Evolutionary conservation across 2,888 invertebrate genomes (phyloP).

Genomic region (Sinopyrophorus schimmeli): DNA sequence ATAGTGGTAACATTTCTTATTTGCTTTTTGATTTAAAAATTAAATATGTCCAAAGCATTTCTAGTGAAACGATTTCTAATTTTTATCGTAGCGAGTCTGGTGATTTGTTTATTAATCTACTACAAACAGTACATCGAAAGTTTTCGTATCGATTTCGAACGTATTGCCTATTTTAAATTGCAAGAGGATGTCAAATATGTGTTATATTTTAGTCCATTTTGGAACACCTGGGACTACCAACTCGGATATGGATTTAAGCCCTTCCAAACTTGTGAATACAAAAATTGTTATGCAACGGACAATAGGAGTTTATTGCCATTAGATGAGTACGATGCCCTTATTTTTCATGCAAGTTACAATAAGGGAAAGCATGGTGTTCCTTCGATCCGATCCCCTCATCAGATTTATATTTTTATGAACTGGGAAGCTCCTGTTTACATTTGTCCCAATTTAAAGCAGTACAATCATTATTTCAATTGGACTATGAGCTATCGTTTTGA

Average conservation of each 20-base stretch:
- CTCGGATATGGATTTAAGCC: constrained; percentile 36
- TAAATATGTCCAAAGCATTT: too few species aligned
- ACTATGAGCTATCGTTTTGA: constrained; percentile 62
- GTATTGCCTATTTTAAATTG: too few species aligned
- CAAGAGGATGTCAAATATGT: constrained; percentile 22
- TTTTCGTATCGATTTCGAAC: too few species aligned
- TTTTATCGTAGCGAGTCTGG: too few species aligned
- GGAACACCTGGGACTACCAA: constrained; percentile 33
- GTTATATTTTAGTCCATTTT: constrained; percentile 42
- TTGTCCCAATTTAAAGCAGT: constrained; percentile 28
- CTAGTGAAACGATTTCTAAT: too few species aligned
- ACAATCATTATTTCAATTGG: constrained; percentile 58
- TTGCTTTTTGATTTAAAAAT: too few species aligned
- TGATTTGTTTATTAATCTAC: too few species aligned
- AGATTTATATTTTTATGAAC: constrained; percentile 58
- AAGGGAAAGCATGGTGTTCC: constrained; percentile 46
- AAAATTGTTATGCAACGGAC: constrained; percentile 56
- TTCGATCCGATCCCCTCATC: constrained; percentile 47
- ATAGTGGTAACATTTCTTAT: too few species aligned
- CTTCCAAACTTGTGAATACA: constrained; percentile 48
- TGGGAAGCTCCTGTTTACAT: constrained; percentile 55
- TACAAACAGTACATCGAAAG: too few species aligned
- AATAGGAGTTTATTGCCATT: constrained; percentile 48
- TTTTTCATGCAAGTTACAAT: constrained; percentile 57
- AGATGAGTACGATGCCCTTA: constrained; percentile 57